Evolutionary conservation across 2,888 invertebrate genomes (phyloP).

Genomic region (Macaria notata): DNA sequence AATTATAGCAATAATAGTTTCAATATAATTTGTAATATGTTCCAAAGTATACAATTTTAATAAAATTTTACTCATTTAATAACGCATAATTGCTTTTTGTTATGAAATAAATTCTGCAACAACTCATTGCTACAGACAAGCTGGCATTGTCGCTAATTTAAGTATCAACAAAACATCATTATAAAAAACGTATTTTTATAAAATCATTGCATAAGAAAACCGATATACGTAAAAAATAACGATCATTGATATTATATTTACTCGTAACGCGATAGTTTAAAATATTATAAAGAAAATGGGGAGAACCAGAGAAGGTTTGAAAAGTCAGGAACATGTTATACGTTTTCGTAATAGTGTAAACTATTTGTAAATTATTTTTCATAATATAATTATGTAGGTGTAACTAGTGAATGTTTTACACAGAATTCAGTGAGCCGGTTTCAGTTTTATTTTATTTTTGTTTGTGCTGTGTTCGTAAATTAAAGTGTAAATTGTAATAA

Average conservation of each 20-base stretch:
- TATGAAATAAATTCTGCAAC: slow-evolving; percentile 6
- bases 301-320: slow-evolving; percentile 50
- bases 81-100: too few relatives aligned
- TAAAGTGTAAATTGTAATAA: slow-evolving; percentile 79
- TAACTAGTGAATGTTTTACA: slow-evolving; percentile 71
- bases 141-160: slow-evolving; percentile 29
- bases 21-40: too few relatives aligned
- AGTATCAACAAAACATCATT: slow-evolving; percentile 51
- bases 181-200: slow-evolving; percentile 76
- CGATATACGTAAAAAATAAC: slow-evolving; percentile 76
- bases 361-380: slow-evolving; percentile 78
- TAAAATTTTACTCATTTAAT: too few relatives aligned
- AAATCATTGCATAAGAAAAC: slow-evolving; percentile 77
- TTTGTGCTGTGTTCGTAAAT: slow-evolving; percentile 82
- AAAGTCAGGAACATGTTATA: slow-evolving; percentile 75
- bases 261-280: slow-evolving; percentile 74
- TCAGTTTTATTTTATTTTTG: slow-evolving; percentile 62
- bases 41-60: too few relatives aligned
- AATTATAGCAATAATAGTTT: too few relatives aligned
- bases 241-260: slow-evolving; percentile 69
- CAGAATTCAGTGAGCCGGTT: slow-evolving; percentile 72
- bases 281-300: slow-evolving; percentile 56
- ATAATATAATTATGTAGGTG: slow-evolving; percentile 64
- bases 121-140: slow-evolving; percentile 20
- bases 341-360: slow-evolving; percentile 75